Base-by-base conservation (phyloP, 2,888 invertebrate genomes). In the Embidobia sp. region DNA sequence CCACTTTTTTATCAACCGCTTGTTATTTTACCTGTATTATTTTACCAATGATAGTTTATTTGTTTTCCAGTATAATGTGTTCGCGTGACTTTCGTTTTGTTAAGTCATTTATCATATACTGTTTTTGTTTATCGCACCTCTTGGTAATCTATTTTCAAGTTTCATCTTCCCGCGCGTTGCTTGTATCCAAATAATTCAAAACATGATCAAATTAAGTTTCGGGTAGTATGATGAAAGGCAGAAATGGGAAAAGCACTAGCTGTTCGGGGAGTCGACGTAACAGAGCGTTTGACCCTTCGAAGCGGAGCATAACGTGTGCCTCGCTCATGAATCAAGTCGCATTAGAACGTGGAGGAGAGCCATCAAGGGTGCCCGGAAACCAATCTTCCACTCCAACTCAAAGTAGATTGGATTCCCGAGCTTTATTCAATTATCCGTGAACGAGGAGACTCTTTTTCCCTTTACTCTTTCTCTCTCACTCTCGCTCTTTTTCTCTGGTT, bases 271-370 rank as follows among this genome's bases (percentile, higher is more conserved):
- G 82, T 77, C 82, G 83, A 82, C 82, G 83, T 84, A 86, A 83
- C 84, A 83, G 85, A 86, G 85, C 83, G 83, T 88, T 88, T 89
- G 89, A 89, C 88, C 89, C 89, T 85, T 85, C 84, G 82, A 77
- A 78, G 79, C 64, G 72, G 80, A 78, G 80, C 80, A 82, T 78
- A 76, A 81, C 85, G 83, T 85, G 84, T 83, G 85, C 85, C 82
- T 42, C 81, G 83, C 87, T 86, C 89, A 89, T 89, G 89, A 89
- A 89, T 89, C 89, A 89, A 89, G 87, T 87, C 86, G 86, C 83
- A 89, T 89, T 89, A 89, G 85, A 63, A 84, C 66, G 53, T 63
- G 64, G 29, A 78, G 53, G 44, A 69, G 80, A 31, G 77, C 33
- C n/a, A n/a, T 11, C 72, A 74, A 83, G 81, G 80, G 80, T 79